Conservation (phyloP, 2,888 invertebrate species). For the Druceiella hillmani region DNA sequence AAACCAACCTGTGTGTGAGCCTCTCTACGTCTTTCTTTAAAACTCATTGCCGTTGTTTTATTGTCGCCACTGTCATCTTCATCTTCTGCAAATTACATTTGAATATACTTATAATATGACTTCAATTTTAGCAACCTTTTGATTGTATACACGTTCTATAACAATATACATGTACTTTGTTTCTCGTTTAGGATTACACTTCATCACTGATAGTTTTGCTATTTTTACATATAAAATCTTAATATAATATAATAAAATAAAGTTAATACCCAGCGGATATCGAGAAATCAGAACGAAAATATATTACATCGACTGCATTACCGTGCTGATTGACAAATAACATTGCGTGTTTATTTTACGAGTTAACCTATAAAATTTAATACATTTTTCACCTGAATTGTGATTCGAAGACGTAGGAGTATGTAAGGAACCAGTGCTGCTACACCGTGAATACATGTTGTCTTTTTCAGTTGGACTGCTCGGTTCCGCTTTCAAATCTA, state of each 20-base stretch:
- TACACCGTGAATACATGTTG: constrained; percentile 64
- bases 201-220: no score
- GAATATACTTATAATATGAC: constrained; percentile 7
- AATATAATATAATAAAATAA: no score
- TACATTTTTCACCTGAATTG: constrained; percentile 58
- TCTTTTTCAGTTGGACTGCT: constrained; percentile 52
- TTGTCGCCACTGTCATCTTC: constrained; percentile 60
- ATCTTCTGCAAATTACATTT: constrained; percentile 40
- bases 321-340: background rate
- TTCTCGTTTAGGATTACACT: no score
- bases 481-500: constrained; percentile 51
- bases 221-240: no score
- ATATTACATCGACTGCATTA: no score
- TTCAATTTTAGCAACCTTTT: no score
- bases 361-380: background rate
- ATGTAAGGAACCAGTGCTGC: constrained; percentile 72
- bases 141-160: no score
- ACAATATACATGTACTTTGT: no score
- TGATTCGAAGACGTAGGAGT: constrained; percentile 76
- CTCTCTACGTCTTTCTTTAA: constrained; percentile 89
- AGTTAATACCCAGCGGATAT: no score
- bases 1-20: constrained; percentile 75
- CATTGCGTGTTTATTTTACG: background rate
- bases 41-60: constrained; percentile 63
- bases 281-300: no score